Base-by-base conservation (phyloP, 2,888 invertebrate genomes). In the Leptogaster cylindrica region DNA sequence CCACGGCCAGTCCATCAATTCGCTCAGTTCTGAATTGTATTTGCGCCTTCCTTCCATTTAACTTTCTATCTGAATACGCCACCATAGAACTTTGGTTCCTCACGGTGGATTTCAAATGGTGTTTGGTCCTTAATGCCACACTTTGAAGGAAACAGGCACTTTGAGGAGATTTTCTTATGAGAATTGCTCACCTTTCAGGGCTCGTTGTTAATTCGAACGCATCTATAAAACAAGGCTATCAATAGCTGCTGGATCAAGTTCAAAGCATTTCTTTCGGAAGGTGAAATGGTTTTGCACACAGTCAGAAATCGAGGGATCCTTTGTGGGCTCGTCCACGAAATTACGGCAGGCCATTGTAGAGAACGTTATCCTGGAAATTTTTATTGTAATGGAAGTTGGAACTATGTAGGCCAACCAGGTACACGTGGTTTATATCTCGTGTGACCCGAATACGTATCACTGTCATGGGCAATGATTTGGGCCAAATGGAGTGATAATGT, bases 371-470 rank as follows among this genome's bases (percentile, higher is more conserved):
- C 39, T 2, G 14, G 7, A 36, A 41, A 58, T 58, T 58, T 58
- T 58, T 58, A 39, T 58, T 58, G 23, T 58, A 58, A 58, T 39
- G 58, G 36, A n/a, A n/a, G n/a, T n/a, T n/a, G n/a, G n/a, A 58
- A 58, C 41, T 58, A 41, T 20, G 41, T 39, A 39, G 25, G 39
- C 58, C 36, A 12, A 8, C 23, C 23, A 10, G 36, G 55, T 55
- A 36, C 27, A 36, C 36, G 23, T 36, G 55, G 36, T 36, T 55
- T 55, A 36, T 55, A 2, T 18, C 5, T 36, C 20, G 33, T 36
- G 55, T 36, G 55, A 39, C 55, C 55, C 36, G 55, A 58, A 58
- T 58, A 39, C 58, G 8, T 39, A 39, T 39, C 18, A 7, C 25
- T 27, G 23, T 2, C 16, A 20, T 18, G 10, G 8, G 12, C 3